Evolutionary conservation across 2,113 vertebrate genomes (phyloP), one percentile per base, ranked within the genome.

Genomic region (Atrichornis clamosus): DNA sequence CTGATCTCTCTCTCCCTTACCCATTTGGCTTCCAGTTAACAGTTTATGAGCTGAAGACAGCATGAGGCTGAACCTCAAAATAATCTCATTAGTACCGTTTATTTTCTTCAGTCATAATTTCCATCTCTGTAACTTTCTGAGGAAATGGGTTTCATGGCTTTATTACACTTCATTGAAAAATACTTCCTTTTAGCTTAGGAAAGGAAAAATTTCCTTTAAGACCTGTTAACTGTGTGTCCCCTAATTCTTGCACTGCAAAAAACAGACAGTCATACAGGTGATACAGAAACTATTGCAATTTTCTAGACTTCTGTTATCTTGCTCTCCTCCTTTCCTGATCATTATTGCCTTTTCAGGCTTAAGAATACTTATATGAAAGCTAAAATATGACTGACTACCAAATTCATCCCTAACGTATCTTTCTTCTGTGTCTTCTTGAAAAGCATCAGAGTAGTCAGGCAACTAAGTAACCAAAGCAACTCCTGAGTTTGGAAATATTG

Each of bases 31-130:
- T 83, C 32, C 82, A 82, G 53, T 68, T 68, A 79, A 68, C 53
- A 82, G 65, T 76, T 95, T 90, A 90, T 32, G 8, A 93, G 58
- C 22, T 80, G n/a, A 62, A 94, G 82, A 87, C 56, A 94, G 63
- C 53, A 78, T 23, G 24, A 74, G 32, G 55, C 18, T 19, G 7
- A 92, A 87, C 10, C 50, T 92, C 85, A 73, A 91, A 91, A 75
- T 64, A 87, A 94, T 60, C 85, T 96, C 62, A 64, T 91, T 89
- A 93, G 28, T 49, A 75, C 8, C 3, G 64, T 79, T 95, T 95
- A 68, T 93, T 90, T 95, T 94, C 79, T 69, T 88, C 65, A 83
- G 62, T 85, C 46, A 73, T 80, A 80, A n/a, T 94, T 97, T 88
- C 7, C 6, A 44, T 69, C 50, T 73, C 63, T 92, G 10, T 76